Evolutionary conservation across 2,113 vertebrate species (phyloP).

Genomic region (Pao palembangensis): DNA sequence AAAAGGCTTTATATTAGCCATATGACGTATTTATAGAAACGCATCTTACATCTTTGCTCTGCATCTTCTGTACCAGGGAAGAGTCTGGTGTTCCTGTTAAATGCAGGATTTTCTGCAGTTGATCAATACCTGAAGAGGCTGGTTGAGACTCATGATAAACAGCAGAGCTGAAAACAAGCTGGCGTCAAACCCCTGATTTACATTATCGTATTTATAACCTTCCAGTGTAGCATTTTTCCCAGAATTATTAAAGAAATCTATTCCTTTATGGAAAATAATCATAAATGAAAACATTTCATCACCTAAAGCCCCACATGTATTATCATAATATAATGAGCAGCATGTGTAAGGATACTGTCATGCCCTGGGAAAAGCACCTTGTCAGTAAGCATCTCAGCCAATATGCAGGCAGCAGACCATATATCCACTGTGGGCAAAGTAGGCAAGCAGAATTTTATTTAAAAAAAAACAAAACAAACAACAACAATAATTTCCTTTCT

Average conservation of each 20-base stretch:
- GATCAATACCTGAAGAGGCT: constrained; percentile 73
- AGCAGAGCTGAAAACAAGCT: too few relatives aligned
- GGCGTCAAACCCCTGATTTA: too few relatives aligned
- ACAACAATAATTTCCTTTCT: neutral
- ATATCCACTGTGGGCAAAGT: constrained; percentile 71
- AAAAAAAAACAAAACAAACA: neutral
- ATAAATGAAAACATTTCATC: too few relatives aligned
- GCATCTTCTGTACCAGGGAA: constrained; percentile 77
- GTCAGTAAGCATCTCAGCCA: constrained; percentile 81
- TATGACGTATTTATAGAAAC: too few relatives aligned
- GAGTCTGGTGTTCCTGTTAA: constrained; percentile 75
- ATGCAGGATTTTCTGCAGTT: constrained; percentile 77
- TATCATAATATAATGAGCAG: too few relatives aligned
- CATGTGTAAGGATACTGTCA: constrained; percentile 78
- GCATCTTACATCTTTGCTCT: constrained; percentile 75
- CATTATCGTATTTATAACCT: too few relatives aligned
- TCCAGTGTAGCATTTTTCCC: too few relatives aligned
- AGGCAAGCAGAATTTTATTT: neutral
- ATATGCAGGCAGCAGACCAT: constrained; percentile 82
- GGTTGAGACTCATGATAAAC: constrained; percentile 45
- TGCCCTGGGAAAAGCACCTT: constrained; percentile 76
- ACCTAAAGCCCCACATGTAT: too few relatives aligned
- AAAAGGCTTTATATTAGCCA: too few relatives aligned
- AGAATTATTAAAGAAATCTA: too few relatives aligned
- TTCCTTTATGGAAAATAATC: too few relatives aligned